Percentiles rank a stretch among this genome's conserved stretches.
phyloP scores from a whole-genome alignment of 2,113 vertebrate species.

The Actenoides lindsayi region DNA sequence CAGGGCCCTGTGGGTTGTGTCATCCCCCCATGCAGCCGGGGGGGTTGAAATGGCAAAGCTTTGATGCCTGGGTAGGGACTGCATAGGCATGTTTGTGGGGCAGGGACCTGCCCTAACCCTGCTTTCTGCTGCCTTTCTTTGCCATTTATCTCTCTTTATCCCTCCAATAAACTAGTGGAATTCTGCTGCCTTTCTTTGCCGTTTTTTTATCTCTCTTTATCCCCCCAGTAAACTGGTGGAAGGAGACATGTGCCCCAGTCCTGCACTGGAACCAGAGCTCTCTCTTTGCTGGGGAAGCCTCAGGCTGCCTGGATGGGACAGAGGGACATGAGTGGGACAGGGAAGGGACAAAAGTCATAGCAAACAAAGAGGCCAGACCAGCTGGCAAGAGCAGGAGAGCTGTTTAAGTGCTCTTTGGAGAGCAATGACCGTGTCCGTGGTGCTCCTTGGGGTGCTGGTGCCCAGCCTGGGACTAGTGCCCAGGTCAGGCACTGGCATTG shows the following conservation, averaged over 20 bases:
- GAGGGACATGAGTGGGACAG: neutral
- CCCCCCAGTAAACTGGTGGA: neutral
- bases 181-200: neutral
- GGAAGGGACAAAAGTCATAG: neutral
- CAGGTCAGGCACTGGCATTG: neutral
- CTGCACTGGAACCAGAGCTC: neutral
- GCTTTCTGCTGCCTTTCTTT: neutral
- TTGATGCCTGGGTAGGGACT: neutral
- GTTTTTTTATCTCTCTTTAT: neutral
- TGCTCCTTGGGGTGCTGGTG: neutral
- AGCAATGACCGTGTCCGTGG: neutral
- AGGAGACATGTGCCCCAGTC: neutral
- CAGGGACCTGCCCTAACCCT: rapidly evolving
- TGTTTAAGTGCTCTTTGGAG: neutral
- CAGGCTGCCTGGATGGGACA: neutral
- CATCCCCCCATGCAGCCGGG: neutral
- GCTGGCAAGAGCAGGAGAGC: neutral
- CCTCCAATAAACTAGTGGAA: neutral
- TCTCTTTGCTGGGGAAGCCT: neutral
- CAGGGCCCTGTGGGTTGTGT: neutral
- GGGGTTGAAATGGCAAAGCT: neutral
- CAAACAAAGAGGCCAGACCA: rapidly evolving
- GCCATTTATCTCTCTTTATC: neutral
- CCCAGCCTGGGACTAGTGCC: neutral
- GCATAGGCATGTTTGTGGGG: rapidly evolving